These are phyloP conservation scores for Drosophila grimshawi DNA, from an alignment of 1,140 invertebrate genomes.

Conservation along the genomic window DNA sequence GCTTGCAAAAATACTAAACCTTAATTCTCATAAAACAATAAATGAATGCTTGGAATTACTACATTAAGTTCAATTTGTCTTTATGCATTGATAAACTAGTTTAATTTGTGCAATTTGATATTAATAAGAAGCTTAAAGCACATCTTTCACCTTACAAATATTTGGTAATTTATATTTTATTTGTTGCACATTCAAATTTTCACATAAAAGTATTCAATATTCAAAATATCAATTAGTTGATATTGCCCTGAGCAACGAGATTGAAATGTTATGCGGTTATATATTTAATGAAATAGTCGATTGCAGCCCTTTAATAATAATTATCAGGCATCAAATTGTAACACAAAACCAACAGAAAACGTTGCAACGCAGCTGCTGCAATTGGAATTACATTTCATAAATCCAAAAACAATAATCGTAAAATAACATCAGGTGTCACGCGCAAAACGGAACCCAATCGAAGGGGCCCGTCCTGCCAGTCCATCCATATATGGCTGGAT, in stretches of 20 bases:
- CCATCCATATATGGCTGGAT: background rate
- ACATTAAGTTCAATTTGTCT: too few species aligned
- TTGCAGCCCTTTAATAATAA: slow-evolving; percentile 27
- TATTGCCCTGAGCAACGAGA: slow-evolving; percentile 39
- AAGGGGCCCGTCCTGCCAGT: slow-evolving; percentile 16
- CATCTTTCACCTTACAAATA: too few species aligned
- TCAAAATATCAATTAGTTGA: slow-evolving; percentile 52
- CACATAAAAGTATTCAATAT: slow-evolving; percentile 11
- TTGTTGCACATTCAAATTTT: background rate
- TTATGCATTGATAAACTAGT: too few species aligned
- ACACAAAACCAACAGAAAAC: slow-evolving; percentile 17
- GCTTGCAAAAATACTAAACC: background rate
- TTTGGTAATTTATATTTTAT: too few species aligned
- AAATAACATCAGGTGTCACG: slow-evolving; percentile 82
- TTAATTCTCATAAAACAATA: background rate
- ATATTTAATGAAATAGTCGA: slow-evolving; percentile 64
- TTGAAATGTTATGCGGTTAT: slow-evolving; percentile 51
- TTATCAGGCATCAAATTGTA: slow-evolving; percentile 23
- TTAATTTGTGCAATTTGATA: too few species aligned
- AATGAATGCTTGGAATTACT: background rate
- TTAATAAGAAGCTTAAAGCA: too few species aligned
- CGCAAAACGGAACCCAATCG: slow-evolving; percentile 58
- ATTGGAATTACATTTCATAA: slow-evolving; percentile 79
- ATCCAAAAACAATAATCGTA: slow-evolving; percentile 81
- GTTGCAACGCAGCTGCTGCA: slow-evolving; percentile 38